Evolutionary conservation across 2,888 invertebrate species (phyloP).

Genomic region (Synanthedon formicaeformis): DNA sequence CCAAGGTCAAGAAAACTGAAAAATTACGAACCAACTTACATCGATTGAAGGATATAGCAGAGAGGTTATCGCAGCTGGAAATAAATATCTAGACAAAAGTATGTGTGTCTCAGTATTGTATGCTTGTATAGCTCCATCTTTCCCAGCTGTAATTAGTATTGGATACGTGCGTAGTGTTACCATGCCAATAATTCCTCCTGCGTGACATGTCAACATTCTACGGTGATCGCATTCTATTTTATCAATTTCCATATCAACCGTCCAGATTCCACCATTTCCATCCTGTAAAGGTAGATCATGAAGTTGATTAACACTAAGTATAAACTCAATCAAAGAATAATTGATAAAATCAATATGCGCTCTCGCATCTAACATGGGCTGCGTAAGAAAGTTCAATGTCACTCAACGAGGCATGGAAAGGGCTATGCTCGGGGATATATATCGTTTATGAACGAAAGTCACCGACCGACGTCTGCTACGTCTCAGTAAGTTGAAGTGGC

Average conservation of each 20-base stretch:
- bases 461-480: too few relatives aligned
- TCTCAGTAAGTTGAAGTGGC: too few relatives aligned
- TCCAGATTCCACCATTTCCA: constrained; percentile 82
- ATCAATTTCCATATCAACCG: constrained; percentile 54
- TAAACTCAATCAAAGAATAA: too few relatives aligned
- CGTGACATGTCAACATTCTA: constrained; percentile 77
- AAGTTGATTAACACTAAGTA: too few relatives aligned
- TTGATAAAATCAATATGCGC: too few relatives aligned
- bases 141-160: constrained; percentile 79
- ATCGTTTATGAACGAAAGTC: too few relatives aligned
- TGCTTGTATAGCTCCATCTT: constrained; percentile 78
- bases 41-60: constrained; percentile 79
- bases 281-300: constrained; percentile 66
- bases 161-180: constrained; percentile 77
- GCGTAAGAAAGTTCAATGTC: too few relatives aligned
- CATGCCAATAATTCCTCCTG: constrained; percentile 79
- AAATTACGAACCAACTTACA: constrained; percentile 39
- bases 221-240: constrained; percentile 48
- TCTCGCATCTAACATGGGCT: too few relatives aligned
- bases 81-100: constrained; percentile 71
- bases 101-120: constrained; percentile 75
- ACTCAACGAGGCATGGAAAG: too few relatives aligned
- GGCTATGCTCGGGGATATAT: too few relatives aligned
- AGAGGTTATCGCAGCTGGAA: constrained; percentile 65
- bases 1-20: too few relatives aligned